Evolutionary conservation across 2,888 invertebrate species (phyloP).

Genomic region (Chloroclystis v-ata): DNA sequence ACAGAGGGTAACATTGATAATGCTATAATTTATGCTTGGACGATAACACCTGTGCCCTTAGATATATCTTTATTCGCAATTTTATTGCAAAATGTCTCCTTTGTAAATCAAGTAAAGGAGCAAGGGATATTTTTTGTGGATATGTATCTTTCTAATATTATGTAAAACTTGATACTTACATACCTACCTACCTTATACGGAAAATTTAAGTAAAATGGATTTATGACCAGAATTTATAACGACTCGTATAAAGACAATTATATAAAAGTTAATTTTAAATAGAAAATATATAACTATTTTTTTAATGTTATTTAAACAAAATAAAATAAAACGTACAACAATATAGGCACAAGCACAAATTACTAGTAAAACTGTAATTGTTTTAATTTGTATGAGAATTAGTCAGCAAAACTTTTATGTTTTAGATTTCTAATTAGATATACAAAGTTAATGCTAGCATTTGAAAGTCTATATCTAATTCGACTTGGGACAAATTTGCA

Average conservation of each 20-base stretch:
- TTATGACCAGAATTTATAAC: not conserved
- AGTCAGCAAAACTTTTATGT: not conserved
- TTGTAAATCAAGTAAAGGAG: constrained; percentile 10
- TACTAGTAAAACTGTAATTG: no score
- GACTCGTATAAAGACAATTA: not conserved
- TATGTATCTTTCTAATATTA: no score
- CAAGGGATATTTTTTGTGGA: no score
- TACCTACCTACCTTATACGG: not conserved
- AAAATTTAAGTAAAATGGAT: not conserved
- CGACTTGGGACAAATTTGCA: not conserved
- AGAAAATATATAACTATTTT: no score
- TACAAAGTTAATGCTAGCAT: not conserved
- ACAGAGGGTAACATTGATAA: constrained; percentile 38
- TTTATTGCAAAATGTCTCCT: constrained; percentile 16
- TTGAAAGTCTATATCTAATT: not conserved
- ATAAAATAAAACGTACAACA: no score
- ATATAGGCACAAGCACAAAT: no score
- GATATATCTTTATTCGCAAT: constrained; percentile 49
- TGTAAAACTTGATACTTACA: no score
- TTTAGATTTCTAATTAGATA: no score
- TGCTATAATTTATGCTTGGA: constrained; percentile 44
- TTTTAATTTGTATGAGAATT: no score
- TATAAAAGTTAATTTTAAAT: not conserved
- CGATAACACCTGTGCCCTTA: constrained; percentile 55
- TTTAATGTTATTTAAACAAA: no score